A percentile compares a stretch with the other conserved stretches of the same genome.
phyloP scores from a whole-genome alignment of 2,797 vertebrate genomes.

The Kryptolebias ocellatus region DNA sequence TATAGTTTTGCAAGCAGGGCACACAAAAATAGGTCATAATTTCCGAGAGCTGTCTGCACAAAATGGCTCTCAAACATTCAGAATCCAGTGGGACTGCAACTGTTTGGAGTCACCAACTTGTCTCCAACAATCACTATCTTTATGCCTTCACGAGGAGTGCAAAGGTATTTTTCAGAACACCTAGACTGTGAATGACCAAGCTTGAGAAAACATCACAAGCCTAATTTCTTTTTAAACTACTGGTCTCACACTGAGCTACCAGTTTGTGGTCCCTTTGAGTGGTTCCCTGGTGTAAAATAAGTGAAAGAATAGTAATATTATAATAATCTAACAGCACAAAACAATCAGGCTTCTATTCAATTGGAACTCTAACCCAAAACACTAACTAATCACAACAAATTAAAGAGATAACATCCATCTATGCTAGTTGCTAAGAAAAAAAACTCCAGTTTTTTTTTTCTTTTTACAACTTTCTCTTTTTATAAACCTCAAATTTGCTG shows the following conservation, averaged over 20 bases:
- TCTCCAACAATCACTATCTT: too few species aligned
- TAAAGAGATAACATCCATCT: constrained; percentile 20
- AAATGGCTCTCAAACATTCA: too few species aligned
- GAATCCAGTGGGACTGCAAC: too few species aligned
- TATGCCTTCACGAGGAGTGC: constrained; percentile 35
- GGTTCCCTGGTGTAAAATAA: constrained; percentile 56
- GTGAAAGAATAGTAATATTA: constrained; percentile 56
- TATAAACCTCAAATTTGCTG: constrained; percentile 80
- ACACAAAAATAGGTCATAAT: too few species aligned
- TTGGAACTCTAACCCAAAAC: constrained; percentile 8
- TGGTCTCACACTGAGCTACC: constrained; percentile 29
- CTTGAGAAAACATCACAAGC: not conserved
- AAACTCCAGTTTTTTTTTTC: constrained; percentile 47
- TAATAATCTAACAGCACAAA: constrained; percentile 61
- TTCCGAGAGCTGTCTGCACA: too few species aligned
- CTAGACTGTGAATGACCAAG: not conserved
- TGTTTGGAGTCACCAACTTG: too few species aligned
- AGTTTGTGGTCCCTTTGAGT: constrained; percentile 56
- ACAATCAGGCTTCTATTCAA: constrained; percentile 22
- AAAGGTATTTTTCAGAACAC: constrained; percentile 49
- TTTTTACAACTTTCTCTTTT: constrained; percentile 62
- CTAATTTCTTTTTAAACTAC: constrained; percentile 11
- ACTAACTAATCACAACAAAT: constrained; percentile 29
- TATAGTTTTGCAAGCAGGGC: too few species aligned
- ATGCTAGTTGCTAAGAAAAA: constrained; percentile 50